These are phyloP conservation scores for Cladorhizidae sp. DNA, from an alignment of 37 sponge, comb jelly and placozoan genomes.

Conservation along the genomic window DNA sequence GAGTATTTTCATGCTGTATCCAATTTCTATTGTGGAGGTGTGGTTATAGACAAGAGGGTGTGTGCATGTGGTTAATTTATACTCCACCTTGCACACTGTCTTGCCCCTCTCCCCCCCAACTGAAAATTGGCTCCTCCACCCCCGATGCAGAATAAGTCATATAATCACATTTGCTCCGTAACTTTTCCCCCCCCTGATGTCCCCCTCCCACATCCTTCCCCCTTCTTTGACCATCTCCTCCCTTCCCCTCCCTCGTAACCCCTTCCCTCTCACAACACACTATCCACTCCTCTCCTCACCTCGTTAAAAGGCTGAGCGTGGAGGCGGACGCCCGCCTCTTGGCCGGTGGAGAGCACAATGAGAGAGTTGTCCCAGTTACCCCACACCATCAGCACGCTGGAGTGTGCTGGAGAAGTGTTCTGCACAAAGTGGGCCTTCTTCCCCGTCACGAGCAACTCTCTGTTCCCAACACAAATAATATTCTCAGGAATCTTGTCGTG, in stretches of 20 bases:
- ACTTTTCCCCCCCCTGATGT: too few species aligned
- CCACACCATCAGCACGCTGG: slow-evolving; percentile 62
- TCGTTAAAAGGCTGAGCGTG: slow-evolving; percentile 60
- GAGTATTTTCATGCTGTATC: too few species aligned
- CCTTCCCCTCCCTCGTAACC: not conserved
- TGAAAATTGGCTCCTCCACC: too few species aligned
- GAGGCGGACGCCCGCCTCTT: slow-evolving; percentile 28
- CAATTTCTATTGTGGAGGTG: too few species aligned
- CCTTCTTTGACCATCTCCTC: too few species aligned
- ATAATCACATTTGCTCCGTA: too few species aligned
- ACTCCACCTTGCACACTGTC: too few species aligned
- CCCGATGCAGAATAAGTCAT: too few species aligned
- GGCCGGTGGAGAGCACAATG: slow-evolving; percentile 32
- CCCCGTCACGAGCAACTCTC: slow-evolving; percentile 58
- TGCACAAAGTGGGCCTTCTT: slow-evolving; percentile 47
- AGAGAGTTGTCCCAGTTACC: slow-evolving; percentile 77
- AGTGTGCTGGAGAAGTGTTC: slow-evolving; percentile 48
- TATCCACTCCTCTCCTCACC: slow-evolving; percentile 26
- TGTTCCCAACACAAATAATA: slow-evolving; percentile 43
- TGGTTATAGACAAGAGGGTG: too few species aligned
- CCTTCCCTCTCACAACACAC: not conserved
- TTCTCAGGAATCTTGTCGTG: slow-evolving; percentile 41
- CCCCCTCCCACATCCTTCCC: too few species aligned
- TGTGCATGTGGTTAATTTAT: too few species aligned
- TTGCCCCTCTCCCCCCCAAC: too few species aligned